Conservation (phyloP, 2,797 vertebrate species). For the Bradypodion ventrale region DNA sequence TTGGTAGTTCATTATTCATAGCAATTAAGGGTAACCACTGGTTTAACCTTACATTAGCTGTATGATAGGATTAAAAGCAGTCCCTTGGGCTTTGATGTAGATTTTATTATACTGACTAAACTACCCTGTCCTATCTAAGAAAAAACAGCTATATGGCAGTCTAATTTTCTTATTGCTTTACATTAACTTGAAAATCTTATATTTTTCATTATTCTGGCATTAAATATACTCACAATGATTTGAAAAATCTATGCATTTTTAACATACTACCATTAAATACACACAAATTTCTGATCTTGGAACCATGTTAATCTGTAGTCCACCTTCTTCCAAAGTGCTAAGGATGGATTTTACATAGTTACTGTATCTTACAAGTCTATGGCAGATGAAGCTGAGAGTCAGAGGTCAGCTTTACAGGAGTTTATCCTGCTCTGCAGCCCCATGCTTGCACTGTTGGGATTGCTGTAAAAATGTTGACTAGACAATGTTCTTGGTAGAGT, state of each 20-base stretch:
- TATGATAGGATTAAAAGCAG: neutral
- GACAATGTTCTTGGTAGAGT: neutral
- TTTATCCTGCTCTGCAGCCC: no score
- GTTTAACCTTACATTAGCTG: neutral
- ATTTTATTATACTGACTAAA: neutral
- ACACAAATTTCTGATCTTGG: no score
- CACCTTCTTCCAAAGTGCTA: neutral
- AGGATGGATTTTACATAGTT: neutral
- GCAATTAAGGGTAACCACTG: neutral
- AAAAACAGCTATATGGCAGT: neutral
- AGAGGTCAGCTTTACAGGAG: no score
- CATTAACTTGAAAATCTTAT: no score
- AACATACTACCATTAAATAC: neutral
- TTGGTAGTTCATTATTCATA: neutral
- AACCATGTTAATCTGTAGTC: neutral
- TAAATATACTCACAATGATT: neutral
- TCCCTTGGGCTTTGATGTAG: neutral
- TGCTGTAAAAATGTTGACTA: neutral
- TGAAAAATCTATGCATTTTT: slow-evolving; percentile 2
- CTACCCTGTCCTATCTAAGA: neutral
- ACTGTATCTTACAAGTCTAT: neutral
- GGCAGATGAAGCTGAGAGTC: neutral
- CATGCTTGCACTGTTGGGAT: no score
- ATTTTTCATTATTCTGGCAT: no score
- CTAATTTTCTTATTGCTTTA: neutral